phyloP scores from a whole-genome alignment of 2,113 vertebrate species.

The Dascyllus trimaculatus region DNA sequence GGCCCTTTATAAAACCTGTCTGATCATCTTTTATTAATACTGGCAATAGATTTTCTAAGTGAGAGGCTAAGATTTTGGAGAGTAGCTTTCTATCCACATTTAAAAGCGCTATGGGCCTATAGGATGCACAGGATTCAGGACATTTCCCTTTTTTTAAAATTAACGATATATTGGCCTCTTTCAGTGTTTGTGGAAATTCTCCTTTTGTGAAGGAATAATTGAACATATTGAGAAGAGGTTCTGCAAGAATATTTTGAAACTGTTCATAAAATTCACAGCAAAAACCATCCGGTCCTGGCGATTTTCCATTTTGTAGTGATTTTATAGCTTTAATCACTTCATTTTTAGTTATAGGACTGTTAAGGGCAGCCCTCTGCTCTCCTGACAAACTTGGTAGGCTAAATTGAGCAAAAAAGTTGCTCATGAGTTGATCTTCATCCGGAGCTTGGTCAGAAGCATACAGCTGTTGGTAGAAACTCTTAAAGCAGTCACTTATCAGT shows the following conservation, averaged over 20 bases:
- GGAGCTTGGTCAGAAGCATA: not conserved
- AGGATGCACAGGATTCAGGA: too few relatives aligned
- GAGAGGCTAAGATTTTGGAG: too few relatives aligned
- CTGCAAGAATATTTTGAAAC: constrained; percentile 15
- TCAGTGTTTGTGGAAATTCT: constrained; percentile 2
- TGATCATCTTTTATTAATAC: too few relatives aligned
- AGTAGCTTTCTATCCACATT: too few relatives aligned
- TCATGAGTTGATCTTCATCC: not conserved
- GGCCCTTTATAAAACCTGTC: too few relatives aligned
- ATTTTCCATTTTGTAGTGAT: not conserved
- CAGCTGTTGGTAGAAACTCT: not conserved
- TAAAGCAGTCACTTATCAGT: not conserved
- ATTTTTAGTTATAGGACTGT: constrained; percentile 1
- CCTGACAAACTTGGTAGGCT: not conserved
- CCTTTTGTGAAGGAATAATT: constrained; percentile 9
- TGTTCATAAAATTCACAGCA: constrained; percentile 17
- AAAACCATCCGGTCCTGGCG: constrained; percentile 1
- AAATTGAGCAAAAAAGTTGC: constrained; percentile 7
- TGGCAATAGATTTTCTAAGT: too few relatives aligned
- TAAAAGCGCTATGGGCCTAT: too few relatives aligned
- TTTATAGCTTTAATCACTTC: not conserved
- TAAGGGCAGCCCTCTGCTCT: constrained; percentile 9
- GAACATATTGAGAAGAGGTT: constrained; percentile 16
- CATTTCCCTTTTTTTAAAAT: not conserved
- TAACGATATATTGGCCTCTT: not conserved